Percentiles rank a stretch among this genome's conserved stretches.
These are phyloP conservation scores for Entomobrya multifasciata DNA, from an alignment of 2,888 invertebrate species.

Conservation along the genomic window DNA sequence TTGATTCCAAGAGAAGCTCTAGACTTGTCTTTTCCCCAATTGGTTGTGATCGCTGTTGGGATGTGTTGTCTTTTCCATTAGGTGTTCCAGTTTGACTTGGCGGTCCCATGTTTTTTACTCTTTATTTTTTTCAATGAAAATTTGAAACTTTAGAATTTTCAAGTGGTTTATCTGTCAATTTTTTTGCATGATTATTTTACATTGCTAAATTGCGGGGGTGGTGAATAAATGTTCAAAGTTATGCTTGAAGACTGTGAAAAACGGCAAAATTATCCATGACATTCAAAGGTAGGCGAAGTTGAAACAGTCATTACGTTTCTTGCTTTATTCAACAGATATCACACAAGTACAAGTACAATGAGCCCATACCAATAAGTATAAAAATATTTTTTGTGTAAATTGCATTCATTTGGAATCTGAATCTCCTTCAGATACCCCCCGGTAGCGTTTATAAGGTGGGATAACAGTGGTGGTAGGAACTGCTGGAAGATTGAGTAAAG, in stretches of 20 bases:
- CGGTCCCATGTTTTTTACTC: background rate
- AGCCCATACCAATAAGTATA: too few species aligned
- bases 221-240: background rate
- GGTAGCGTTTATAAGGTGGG: conserved; percentile 53
- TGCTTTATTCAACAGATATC: background rate
- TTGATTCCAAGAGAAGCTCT: conserved; percentile 39
- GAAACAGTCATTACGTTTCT: background rate
- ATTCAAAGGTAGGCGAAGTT: background rate
- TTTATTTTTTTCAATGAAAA: background rate
- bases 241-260: background rate
- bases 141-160: background rate
- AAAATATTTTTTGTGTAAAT: background rate
- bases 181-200: background rate
- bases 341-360: too few species aligned
- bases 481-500: conserved; percentile 51
- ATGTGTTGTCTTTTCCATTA: background rate
- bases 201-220: background rate
- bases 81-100: background rate
- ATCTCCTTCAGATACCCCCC: background rate
- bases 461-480: conserved; percentile 58
- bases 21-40: conserved; percentile 26
- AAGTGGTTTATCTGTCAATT: background rate
- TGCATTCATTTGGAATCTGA: conserved; percentile 2
- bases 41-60: background rate
- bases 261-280: conserved; percentile 34